These are phyloP conservation scores for Aphelocoma californica DNA, from an alignment of 2,797 vertebrate species.

Conservation along the genomic window DNA sequence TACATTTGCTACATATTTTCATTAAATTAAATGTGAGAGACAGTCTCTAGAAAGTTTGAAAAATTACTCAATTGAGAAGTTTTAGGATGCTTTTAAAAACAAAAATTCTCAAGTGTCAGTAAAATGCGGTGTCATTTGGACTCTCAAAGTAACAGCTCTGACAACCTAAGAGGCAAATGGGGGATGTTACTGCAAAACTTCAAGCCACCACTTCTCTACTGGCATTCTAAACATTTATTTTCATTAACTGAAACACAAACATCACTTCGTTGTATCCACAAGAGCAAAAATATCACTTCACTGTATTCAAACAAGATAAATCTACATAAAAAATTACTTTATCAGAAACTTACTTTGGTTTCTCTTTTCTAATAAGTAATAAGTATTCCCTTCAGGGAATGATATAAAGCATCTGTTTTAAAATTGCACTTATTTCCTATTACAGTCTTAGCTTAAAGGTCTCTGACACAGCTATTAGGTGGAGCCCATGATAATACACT, in stretches of 20 bases:
- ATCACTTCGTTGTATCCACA: neutral
- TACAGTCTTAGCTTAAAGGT: neutral
- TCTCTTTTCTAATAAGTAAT: neutral
- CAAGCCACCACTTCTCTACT: neutral
- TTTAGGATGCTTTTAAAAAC: neutral
- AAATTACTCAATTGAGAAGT: neutral
- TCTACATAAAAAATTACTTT: neutral
- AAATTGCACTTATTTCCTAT: neutral
- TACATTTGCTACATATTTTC: neutral
- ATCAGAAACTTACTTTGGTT: neutral
- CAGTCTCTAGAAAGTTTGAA: neutral
- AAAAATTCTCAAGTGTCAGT: neutral
- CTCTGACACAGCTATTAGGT: neutral
- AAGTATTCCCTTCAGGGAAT: neutral
- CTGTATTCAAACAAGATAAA: neutral
- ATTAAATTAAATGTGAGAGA: neutral
- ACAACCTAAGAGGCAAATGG: neutral
- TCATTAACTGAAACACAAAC: neutral
- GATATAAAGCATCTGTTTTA: neutral
- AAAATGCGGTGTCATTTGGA: neutral
- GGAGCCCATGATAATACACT: neutral
- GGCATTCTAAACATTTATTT: neutral
- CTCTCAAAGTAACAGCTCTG: neutral
- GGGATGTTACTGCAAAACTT: neutral
- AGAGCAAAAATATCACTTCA: neutral